Base-by-base conservation (phyloP, 2,797 vertebrate genomes). In the Thamnophis elegans region DNA sequence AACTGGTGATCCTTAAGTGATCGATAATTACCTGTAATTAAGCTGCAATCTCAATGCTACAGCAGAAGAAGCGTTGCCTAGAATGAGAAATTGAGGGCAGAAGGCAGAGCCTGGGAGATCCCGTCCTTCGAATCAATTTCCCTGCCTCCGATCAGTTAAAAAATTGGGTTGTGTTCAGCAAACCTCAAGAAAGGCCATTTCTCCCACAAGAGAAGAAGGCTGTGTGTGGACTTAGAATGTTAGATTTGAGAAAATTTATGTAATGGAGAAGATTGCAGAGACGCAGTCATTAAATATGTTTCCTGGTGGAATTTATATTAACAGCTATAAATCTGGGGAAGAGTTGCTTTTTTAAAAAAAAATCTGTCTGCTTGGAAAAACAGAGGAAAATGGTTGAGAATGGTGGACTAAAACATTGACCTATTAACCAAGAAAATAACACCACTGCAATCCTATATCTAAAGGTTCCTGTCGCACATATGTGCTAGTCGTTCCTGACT, bases 21-120 rank as follows among this genome's bases (percentile, higher is more conserved):
- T 96, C 96, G 1, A 96, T 96, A 96, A 97, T 97, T 97, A 96
- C 93, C 93, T 94, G 95, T 95, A 96, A 94, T 97, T 96, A 95
- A 26, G 89, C 0, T 0, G 85, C 93, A 85, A 32, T 94, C 95
- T 88, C 95, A 96, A 91, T 65, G 93, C 94, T 90, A 90, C 1
- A 85, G 68, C 32, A 32, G 47, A 58, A 91, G 89, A 93, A 85
- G 92, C 93, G 95, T 95, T 91, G 93, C 93, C 65, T 4, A 0
- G 90, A 94, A 94, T 4, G 91, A 94, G 95, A 95, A 95, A 95
- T 91, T 89, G 95, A 93, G 94, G 95, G 36, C 93, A 90, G 91
- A 89, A 94, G 94, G 22, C 91, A 92, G 90, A 93, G 25, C 16
- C 7, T 10, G 32, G 11, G 59, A 55, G 85, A 94, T 95, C 94